phyloP scores from a whole-genome alignment of 2,113 vertebrate species.

The Hippotragus niger region DNA sequence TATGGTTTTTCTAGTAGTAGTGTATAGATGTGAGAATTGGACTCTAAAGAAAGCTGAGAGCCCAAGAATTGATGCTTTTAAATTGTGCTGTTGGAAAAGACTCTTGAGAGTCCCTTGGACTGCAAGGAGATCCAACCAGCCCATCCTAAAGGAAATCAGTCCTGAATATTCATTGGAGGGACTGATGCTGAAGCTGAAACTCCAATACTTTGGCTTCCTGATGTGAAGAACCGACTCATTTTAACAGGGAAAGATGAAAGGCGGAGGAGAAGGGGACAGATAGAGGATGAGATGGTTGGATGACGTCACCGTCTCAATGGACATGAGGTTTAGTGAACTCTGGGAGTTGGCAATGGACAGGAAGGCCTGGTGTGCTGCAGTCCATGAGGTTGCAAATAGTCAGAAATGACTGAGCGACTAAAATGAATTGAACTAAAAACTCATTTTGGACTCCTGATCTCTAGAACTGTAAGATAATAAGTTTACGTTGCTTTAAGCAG shows the following conservation, averaged over 20 bases:
- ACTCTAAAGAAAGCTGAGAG: neutral
- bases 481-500: neutral
- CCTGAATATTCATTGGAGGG: neutral
- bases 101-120: neutral
- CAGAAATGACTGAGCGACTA: accelerated
- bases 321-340: neutral
- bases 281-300: neutral
- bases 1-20: neutral
- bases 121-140: neutral
- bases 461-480: neutral
- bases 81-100: neutral
- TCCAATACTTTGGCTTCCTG: neutral
- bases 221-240: neutral
- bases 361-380: neutral
- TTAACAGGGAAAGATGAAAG: neutral
- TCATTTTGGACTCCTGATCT: neutral
- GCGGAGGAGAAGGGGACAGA: neutral
- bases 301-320: neutral
- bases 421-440: neutral
- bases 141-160: neutral
- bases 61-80: neutral
- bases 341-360: neutral
- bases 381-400: neutral
- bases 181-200: neutral
- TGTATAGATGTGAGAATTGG: neutral